These are phyloP conservation scores for Diaphora mendica DNA, from an alignment of 2,888 invertebrate genomes.

Conservation along the genomic window DNA sequence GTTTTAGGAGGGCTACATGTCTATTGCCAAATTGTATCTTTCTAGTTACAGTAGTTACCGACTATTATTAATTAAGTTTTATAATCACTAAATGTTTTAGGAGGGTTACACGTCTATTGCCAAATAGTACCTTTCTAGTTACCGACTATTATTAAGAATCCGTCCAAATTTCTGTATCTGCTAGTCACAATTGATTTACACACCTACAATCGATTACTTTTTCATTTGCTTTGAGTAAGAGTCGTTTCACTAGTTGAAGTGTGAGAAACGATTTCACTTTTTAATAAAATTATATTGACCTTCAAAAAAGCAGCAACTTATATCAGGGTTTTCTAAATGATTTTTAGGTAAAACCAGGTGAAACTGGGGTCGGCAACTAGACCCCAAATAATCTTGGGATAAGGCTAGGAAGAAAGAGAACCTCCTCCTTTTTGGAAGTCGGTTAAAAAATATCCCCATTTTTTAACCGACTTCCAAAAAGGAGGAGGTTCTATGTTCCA, in stretches of 20 bases:
- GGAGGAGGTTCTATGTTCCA: too few relatives aligned
- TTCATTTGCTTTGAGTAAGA: conserved; percentile 7
- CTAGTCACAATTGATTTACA: background rate
- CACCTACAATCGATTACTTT: conserved; percentile 6
- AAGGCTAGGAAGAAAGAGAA: too few relatives aligned
- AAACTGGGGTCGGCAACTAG: too few relatives aligned
- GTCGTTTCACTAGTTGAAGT: background rate
- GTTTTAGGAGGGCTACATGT: background rate
- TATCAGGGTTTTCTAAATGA: background rate
- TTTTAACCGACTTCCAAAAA: too few relatives aligned
- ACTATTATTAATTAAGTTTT: too few relatives aligned
- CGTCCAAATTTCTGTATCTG: background rate
- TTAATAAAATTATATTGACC: background rate
- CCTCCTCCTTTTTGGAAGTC: too few relatives aligned
- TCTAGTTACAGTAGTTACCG: too few relatives aligned
- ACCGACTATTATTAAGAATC: background rate
- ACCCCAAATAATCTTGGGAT: too few relatives aligned
- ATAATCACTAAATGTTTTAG: background rate
- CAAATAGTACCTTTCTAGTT: conserved; percentile 3
- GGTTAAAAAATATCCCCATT: too few relatives aligned
- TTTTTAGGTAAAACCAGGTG: too few relatives aligned
- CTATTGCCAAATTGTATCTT: too few relatives aligned
- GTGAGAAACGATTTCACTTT: background rate
- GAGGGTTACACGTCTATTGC: background rate
- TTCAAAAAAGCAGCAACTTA: background rate